Conservation (phyloP, 2,888 invertebrate species). For the Agrotis puta region DNA sequence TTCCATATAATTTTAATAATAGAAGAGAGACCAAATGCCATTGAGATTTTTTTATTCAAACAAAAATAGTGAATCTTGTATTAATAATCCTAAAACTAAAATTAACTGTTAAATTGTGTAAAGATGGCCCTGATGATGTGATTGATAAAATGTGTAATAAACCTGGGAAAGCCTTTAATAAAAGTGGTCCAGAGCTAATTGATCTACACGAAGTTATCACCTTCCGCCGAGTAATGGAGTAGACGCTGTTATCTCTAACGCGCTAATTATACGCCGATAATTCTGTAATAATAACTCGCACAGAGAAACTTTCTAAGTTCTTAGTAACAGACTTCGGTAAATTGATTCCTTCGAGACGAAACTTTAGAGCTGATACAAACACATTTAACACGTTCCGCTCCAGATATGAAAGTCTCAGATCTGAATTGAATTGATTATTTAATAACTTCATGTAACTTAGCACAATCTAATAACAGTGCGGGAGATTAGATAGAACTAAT, state of each 20-base stretch:
- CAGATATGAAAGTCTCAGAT: conserved; percentile 12
- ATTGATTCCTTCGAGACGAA: conserved; percentile 52
- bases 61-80: not conserved
- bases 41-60: not conserved
- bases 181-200: conserved; percentile 44
- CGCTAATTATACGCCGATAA: conserved; percentile 54
- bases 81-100: not conserved
- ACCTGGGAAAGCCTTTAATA: conserved; percentile 23
- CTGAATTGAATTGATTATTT: conserved; percentile 43
- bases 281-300: conserved; percentile 34
- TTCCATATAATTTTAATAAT: conserved; percentile 6
- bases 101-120: not conserved
- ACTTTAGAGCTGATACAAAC: conserved; percentile 36
- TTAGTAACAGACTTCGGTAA: conserved; percentile 40
- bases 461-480: conserved; percentile 19
- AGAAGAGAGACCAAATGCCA: not conserved
- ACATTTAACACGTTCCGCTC: conserved; percentile 38
- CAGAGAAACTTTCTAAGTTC: conserved; percentile 36
- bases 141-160: conserved; percentile 7
- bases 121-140: too few species aligned
- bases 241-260: conserved; percentile 43
- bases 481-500: conserved; percentile 26
- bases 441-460: conserved; percentile 36
- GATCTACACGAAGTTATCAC: conserved; percentile 35
- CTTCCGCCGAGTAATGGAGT: conserved; percentile 40